Conservation (phyloP, 2,797 vertebrate species). For the Hemitrygon akajei region DNA sequence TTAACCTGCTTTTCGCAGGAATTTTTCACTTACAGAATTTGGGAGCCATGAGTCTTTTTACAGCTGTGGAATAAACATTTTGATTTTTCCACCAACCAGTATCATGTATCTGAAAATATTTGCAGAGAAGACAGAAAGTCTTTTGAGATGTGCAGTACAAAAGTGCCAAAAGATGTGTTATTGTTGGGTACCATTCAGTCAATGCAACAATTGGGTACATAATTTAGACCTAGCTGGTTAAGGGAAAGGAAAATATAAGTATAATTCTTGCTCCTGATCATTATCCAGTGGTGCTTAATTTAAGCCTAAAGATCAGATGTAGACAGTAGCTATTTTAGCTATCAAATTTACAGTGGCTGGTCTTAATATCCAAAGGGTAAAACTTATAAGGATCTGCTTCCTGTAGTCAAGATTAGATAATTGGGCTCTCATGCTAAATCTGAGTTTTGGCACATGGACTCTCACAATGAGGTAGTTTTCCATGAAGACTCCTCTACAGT, state of each 20-base stretch:
- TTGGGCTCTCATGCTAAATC: background rate
- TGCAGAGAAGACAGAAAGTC: no score
- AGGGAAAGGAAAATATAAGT: background rate
- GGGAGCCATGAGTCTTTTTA: background rate
- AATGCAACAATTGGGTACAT: no score
- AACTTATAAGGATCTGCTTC: background rate
- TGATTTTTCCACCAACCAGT: background rate
- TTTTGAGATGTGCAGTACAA: background rate
- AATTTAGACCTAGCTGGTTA: background rate
- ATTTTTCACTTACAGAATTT: background rate
- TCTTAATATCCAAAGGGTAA: background rate
- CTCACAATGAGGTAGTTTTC: background rate
- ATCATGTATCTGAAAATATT: background rate
- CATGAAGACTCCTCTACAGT: background rate
- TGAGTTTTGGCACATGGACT: background rate
- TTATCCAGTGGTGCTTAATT: background rate
- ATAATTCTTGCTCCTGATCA: background rate
- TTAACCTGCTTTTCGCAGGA: background rate
- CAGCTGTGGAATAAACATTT: background rate
- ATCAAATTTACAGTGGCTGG: background rate
- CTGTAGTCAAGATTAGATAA: background rate
- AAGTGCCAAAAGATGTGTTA: background rate
- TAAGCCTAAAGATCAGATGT: background rate
- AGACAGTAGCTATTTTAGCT: background rate
- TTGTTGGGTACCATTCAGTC: background rate